phyloP scores from a whole-genome alignment of 2,797 vertebrate species.

The Tragelaphus eurycerus region DNA sequence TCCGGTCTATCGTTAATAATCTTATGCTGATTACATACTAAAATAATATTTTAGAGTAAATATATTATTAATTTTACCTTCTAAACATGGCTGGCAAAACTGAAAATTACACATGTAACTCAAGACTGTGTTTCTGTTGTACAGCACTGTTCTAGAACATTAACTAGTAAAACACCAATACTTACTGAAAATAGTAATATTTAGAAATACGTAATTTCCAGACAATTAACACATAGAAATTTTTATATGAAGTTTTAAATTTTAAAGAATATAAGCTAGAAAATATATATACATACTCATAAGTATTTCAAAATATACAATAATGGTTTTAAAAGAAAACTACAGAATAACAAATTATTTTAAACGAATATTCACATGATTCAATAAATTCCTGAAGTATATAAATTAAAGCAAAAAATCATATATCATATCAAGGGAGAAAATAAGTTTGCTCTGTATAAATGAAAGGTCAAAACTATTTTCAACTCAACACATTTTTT shows the following conservation, averaged over 20 bases:
- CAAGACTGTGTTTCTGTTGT: not conserved
- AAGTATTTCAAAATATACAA: slow-evolving; percentile 22
- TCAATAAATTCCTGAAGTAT: not conserved
- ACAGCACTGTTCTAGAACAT: not conserved
- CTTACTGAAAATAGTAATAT: not conserved
- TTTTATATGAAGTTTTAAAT: not conserved
- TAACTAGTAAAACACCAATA: not conserved
- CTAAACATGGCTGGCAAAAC: slow-evolving; percentile 7
- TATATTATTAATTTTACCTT: not conserved
- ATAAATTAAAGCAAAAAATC: slow-evolving; percentile 18
- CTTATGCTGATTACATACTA: not conserved
- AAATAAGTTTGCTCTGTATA: not conserved
- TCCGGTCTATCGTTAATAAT: not conserved
- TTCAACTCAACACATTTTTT: not conserved
- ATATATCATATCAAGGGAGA: not conserved
- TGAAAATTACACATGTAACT: not conserved
- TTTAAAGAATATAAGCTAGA: slow-evolving; percentile 30
- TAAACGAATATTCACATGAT: not conserved
- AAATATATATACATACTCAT: not conserved
- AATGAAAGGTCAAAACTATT: slow-evolving; percentile 42
- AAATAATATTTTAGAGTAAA: slow-evolving; percentile 8
- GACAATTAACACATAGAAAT: not conserved
- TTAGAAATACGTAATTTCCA: not conserved
- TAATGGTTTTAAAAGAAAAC: slow-evolving; percentile 32
- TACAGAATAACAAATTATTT: not conserved